phyloP scores from a whole-genome alignment of 2,888 invertebrate genomes.

The Aromia moschata region DNA sequence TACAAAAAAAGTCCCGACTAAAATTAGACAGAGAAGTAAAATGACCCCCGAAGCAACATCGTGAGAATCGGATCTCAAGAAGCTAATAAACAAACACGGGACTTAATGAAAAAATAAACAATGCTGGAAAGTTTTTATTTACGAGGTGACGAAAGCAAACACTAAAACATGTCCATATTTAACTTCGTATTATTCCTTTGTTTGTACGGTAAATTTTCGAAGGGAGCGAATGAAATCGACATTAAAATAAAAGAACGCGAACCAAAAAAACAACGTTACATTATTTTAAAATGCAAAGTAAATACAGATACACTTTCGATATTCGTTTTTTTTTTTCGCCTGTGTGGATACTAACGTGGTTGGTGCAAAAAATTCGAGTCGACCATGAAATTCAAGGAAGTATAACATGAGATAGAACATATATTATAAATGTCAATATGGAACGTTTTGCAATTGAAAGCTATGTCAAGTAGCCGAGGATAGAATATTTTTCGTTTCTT shows the following conservation, averaged over 20 bases:
- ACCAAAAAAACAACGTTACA: no score
- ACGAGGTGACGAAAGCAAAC: slow-evolving; percentile 16
- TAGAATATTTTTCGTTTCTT: no score
- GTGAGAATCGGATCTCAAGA: slow-evolving; percentile 16
- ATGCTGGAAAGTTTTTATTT: slow-evolving; percentile 9
- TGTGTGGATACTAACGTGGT: not conserved
- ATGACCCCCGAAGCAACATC: no score
- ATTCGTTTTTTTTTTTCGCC: not conserved
- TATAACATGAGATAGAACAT: not conserved
- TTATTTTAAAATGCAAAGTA: no score
- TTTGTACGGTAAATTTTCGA: slow-evolving; percentile 3
- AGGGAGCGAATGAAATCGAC: not conserved
- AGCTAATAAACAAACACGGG: slow-evolving; percentile 14
- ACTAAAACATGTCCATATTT: slow-evolving; percentile 7
- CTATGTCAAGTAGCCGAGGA: no score
- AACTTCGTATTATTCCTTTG: slow-evolving; percentile 19
- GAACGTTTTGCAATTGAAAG: not conserved
- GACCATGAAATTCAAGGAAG: slow-evolving; percentile 14
- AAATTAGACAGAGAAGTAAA: no score
- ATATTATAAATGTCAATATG: slow-evolving; percentile 6
- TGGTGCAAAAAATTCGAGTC: slow-evolving; percentile 1
- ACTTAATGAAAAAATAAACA: slow-evolving; percentile 15
- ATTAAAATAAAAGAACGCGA: no score
- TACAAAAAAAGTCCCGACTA: no score
- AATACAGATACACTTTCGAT: no score